These are phyloP conservation scores for Xiphophorus maculatus DNA, from an alignment of 2,113 vertebrate species.

Conservation along the genomic window DNA sequence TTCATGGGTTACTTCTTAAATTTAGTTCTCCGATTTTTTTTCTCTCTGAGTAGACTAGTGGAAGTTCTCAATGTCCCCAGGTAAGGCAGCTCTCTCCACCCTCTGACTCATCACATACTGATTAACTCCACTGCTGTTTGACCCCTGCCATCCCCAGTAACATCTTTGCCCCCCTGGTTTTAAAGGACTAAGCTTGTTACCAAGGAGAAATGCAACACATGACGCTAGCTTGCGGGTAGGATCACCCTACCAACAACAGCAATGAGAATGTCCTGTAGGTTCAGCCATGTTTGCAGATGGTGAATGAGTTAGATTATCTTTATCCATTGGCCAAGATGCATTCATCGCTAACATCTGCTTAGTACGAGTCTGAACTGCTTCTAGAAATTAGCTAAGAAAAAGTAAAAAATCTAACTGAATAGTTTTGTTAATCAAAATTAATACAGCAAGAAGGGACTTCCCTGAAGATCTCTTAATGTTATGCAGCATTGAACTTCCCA, in stretches of 20 bases:
- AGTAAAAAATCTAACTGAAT: not conserved
- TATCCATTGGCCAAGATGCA: conserved; percentile 52
- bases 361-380: conserved; percentile 18
- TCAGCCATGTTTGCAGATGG: conserved; percentile 44
- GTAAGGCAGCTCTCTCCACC: conserved; percentile 66
- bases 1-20: conserved; percentile 85
- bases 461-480: conserved; percentile 10
- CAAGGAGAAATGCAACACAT: conserved; percentile 7
- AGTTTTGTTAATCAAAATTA: conserved; percentile 31
- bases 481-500: not conserved
- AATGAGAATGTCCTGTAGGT: conserved; percentile 30
- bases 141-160: conserved; percentile 42
- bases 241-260: conserved; percentile 24
- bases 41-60: conserved; percentile 79
- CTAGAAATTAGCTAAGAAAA: conserved; percentile 19
- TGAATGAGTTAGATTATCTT: conserved; percentile 54
- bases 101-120: conserved; percentile 66
- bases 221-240: not conserved
- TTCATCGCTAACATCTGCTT: conserved; percentile 55
- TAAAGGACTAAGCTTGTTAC: conserved; percentile 42
- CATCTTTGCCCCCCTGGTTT: conserved; percentile 12
- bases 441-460: conserved; percentile 9
- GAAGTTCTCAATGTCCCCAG: conserved; percentile 80
- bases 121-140: conserved; percentile 57
- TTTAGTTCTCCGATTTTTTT: conserved; percentile 80